Evolutionary conservation across 53 echinoderm and acorn worm species (phyloP), one percentile per base, ranked within the genome.

Genomic region (Holothuria leucospilota): DNA sequence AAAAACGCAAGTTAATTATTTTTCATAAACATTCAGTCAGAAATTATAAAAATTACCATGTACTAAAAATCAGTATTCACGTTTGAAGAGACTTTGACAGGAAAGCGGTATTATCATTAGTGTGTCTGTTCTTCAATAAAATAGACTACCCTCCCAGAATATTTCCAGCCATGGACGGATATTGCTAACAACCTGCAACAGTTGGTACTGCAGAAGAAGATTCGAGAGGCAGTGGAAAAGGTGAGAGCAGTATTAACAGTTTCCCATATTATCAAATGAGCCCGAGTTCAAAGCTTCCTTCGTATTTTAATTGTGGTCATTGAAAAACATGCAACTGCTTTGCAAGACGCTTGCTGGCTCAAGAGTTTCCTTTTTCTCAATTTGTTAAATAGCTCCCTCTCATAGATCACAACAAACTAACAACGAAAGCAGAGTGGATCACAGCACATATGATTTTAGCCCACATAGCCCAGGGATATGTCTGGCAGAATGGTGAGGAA

Each of bases 401-500:
- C 29, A 84, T 96, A 49, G 91, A 96, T 59, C 91, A 91, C 78
- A 84, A 58, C 29, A 83, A 46, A 51, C 90, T 96, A 25, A 67
- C 87, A 23, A 87, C 82, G 11, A 81, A 87, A 23, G 67, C 63
- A 24, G 90, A 90, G 49, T 91, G 91, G 89, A 40, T 85, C 18
- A 71, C 88, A 29, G 96, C 94, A 13, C 87, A 87, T n/a, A 73
- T 87, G 73, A 84, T 82, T 25, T 86, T 96, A 24, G 46, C 91
- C 23, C 70, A 77, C 51, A 72, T 93, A 6, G 58, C 93, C 38
- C 86, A 90, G 29, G 89, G 87, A 0, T 96, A 89, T 82, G 96
- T 96, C 16, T 94, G 96, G 96, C 84, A 86, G 75, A 63, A 83
- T 29, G 96, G 96, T 8, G 94, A 94, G 63, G 85, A 91, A 42